Evolutionary conservation across 2,888 invertebrate species (phyloP).

Genomic region (Eupeodes latifasciatus): DNA sequence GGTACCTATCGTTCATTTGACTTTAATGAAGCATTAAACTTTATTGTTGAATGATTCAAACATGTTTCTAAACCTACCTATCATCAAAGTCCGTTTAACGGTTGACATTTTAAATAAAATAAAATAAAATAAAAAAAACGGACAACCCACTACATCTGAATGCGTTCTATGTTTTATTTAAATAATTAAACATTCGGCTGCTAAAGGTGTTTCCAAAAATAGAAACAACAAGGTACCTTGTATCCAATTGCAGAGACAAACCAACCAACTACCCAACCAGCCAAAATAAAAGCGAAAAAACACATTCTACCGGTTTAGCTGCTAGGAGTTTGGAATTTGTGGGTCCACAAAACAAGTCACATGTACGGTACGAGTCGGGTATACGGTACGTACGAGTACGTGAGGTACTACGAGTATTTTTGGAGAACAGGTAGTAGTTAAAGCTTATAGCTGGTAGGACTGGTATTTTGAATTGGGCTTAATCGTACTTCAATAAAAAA

Average conservation of each 20-base stretch:
- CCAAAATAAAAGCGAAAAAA: not conserved
- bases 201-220: conserved; percentile 54
- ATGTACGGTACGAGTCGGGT: not conserved
- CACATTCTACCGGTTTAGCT: conserved; percentile 56
- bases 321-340: conserved; percentile 44
- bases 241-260: conserved; percentile 54
- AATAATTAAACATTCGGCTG: conserved; percentile 37
- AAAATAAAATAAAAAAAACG: conserved; percentile 10
- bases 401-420: conserved; percentile 28
- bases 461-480: conserved; percentile 11
- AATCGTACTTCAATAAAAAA: conserved; percentile 25
- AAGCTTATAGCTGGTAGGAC: not conserved
- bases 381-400: conserved; percentile 15
- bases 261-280: not conserved
- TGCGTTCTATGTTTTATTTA: conserved; percentile 21
- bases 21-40: conserved; percentile 14
- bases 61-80: conserved; percentile 15
- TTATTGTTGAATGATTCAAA: conserved; percentile 3
- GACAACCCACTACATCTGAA: conserved; percentile 24
- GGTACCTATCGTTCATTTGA: not conserved
- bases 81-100: conserved; percentile 29
- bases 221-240: conserved; percentile 60
- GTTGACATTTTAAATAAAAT: conserved; percentile 46
- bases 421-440: conserved; percentile 22
- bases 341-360: conserved; percentile 24